These are phyloP conservation scores for Galeruca laticollis DNA, from an alignment of 2,888 invertebrate genomes.

Conservation along the genomic window DNA sequence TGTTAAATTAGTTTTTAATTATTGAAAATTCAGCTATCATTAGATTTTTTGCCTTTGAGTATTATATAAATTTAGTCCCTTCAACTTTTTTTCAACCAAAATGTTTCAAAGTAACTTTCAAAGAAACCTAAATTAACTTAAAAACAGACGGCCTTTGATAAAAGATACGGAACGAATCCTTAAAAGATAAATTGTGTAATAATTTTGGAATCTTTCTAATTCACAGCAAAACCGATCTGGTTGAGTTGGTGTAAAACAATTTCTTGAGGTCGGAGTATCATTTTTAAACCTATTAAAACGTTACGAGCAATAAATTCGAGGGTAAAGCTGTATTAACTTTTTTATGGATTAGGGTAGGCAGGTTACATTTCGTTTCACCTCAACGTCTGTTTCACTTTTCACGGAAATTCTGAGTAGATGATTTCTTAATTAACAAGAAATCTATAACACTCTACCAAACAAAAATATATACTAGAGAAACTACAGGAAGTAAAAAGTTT, in stretches of 20 bases:
- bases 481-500: too few species aligned
- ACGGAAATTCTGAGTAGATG: neutral
- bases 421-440: neutral
- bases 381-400: neutral
- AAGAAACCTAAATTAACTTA: neutral
- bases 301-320: neutral
- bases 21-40: too few species aligned
- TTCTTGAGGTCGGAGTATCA: neutral
- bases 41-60: too few species aligned
- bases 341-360: neutral
- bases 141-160: neutral
- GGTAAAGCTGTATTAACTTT: neutral
- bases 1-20: too few species aligned
- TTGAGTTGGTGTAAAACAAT: neutral
- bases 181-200: neutral
- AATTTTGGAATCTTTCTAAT: neutral
- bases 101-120: neutral
- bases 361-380: neutral
- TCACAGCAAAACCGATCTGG: neutral
- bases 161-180: neutral
- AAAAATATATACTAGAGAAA: too few species aligned
- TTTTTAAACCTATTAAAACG: slow-evolving; percentile 1
- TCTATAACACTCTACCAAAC: too few species aligned
- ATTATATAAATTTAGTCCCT: neutral
- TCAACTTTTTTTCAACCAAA: neutral